Conservation (phyloP, 1,140 invertebrate species). For the Phenacoccus solenopsis region DNA sequence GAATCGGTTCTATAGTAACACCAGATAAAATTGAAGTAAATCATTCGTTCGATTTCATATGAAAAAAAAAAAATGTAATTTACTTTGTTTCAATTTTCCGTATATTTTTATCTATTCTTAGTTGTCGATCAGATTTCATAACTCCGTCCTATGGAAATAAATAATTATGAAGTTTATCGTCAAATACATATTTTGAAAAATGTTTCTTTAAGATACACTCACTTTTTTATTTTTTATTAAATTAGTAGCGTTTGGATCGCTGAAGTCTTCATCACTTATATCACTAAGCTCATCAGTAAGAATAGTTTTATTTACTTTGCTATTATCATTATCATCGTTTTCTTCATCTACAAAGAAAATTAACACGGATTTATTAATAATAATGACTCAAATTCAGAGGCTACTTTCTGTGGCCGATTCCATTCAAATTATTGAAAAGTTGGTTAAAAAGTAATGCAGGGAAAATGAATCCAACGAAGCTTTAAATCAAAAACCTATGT, state of each 20-base stretch:
- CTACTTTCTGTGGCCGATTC: no score
- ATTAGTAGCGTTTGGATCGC: not conserved
- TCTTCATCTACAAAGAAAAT: not conserved
- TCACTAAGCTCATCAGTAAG: conserved; percentile 10
- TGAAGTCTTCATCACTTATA: conserved; percentile 12
- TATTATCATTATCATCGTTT: not conserved
- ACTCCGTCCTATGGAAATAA: not conserved
- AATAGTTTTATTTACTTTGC: not conserved
- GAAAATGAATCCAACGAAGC: no score
- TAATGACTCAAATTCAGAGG: not conserved
- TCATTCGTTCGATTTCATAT: not conserved
- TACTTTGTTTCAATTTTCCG: not conserved
- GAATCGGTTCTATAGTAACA: not conserved
- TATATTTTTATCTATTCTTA: not conserved
- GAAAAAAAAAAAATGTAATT: not conserved
- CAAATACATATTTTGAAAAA: no score
- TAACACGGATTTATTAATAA: not conserved
- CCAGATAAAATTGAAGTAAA: no score
- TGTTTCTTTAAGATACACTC: no score
- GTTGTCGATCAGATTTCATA: not conserved
- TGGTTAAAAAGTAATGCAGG: no score
- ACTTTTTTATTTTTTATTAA: not conserved
- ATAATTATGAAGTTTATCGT: no score
- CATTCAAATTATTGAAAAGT: no score
- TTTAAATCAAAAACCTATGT: no score